These are phyloP conservation scores for Schizaphis graminum DNA, from an alignment of 2,888 invertebrate species.

Conservation along the genomic window DNA sequence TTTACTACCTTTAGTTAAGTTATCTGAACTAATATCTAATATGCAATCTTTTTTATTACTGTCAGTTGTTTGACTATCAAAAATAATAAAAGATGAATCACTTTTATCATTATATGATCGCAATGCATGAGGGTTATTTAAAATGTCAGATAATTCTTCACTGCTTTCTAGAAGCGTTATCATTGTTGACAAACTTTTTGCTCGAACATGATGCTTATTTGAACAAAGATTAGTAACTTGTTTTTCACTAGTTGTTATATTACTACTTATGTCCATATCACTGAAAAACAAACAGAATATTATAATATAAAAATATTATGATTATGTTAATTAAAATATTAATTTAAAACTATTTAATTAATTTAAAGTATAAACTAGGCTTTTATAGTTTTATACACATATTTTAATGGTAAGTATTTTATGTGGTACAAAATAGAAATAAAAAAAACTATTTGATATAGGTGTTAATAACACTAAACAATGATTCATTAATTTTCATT, in stretches of 20 bases:
- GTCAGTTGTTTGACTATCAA: conserved; percentile 71
- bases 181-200: conserved; percentile 61
- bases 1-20: conserved; percentile 55
- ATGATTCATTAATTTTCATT: neutral
- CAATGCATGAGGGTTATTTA: conserved; percentile 56
- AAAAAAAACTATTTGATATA: neutral
- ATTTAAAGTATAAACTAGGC: neutral
- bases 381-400: neutral
- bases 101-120: conserved; percentile 68
- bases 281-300: conserved; percentile 33
- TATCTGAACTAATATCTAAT: conserved; percentile 50
- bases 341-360: neutral
- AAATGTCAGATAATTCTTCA: conserved; percentile 59
- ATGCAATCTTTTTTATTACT: conserved; percentile 47
- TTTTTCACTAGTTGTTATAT: conserved; percentile 1
- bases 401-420: neutral
- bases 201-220: conserved; percentile 53
- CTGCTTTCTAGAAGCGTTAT: conserved; percentile 52
- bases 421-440: neutral
- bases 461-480: neutral
- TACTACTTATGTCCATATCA: conserved; percentile 33
- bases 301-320: neutral
- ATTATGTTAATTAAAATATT: neutral
- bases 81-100: conserved; percentile 73
- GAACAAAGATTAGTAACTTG: neutral